Base-by-base conservation (phyloP, 2,113 vertebrate genomes). In the Indicator indicator region DNA sequence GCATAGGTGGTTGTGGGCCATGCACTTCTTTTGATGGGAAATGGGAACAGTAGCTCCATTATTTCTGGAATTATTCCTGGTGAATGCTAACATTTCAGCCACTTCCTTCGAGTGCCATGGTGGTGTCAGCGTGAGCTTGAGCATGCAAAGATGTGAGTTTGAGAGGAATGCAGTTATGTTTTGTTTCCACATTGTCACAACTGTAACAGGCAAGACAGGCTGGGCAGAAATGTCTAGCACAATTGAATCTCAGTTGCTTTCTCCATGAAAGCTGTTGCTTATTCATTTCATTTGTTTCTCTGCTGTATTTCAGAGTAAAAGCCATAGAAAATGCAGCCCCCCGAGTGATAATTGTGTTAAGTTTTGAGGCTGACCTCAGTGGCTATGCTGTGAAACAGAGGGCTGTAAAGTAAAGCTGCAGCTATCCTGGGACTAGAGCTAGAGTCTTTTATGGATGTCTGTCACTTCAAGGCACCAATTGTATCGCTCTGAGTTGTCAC, bases 21-120 rank as follows among this genome's bases (percentile, higher is more conserved):
- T 1, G 38, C 19, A 0, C 69, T 60, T 9, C 62, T 62, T 65
- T 64, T 5, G 28, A 2, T 28, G n/a, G 90, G 50, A 15, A 75
- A 27, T 0, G 63, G 73, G 71, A 96, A 95, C 95, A 95, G 83
- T 65, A 13, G 83, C 86, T 94, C 92, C 86, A 38, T 96, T 95
- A 52, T 96, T 93, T 42, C 72, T 71, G 90, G 21, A 77, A 54
- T 81, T 52, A 81, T 71, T 94, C 83, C 94, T 75, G 86, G 65
- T 77, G 83, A 93, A 93, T 56, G 65, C 69, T 74, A 86, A 58
- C 80, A 14, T 60, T 90, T 86, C 88, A 92, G 83, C 76, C 72
- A 12, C 89, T 96, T 96, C 96, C 95, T 88, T 83, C 3, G 33
- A 60, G 83, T 27, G 65, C 86, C 11, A 2, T 7, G 3, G 52